A percentile compares a stretch with the other conserved stretches of the same genome.
Evolutionary conservation across 2,888 invertebrate species (phyloP).

Genomic region (Lepidochrysops patricia): DNA sequence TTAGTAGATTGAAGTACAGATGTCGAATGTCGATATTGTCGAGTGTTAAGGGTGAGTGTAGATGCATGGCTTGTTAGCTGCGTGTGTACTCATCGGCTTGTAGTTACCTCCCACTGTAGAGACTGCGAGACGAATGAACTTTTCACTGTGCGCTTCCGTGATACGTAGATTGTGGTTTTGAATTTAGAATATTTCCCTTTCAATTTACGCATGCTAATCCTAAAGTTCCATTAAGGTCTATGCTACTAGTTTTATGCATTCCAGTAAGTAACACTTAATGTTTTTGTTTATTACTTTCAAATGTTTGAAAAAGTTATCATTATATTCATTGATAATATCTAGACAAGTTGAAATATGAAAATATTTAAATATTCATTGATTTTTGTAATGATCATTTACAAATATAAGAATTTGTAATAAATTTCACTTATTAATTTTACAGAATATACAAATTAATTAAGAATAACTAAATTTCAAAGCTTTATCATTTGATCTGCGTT

Average conservation of each 20-base stretch:
- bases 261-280: not conserved
- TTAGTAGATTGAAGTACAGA: conserved; percentile 62
- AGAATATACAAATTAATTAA: too few relatives aligned
- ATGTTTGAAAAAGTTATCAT: not conserved
- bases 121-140: not conserved
- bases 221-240: not conserved
- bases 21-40: conserved; percentile 67
- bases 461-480: too few relatives aligned
- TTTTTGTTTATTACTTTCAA: not conserved
- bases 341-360: not conserved
- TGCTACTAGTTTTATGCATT: not conserved
- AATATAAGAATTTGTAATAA: too few relatives aligned
- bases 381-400: not conserved
- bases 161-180: not conserved
- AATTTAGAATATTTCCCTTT: not conserved
- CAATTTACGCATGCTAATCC: conserved; percentile 1
- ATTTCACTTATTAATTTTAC: too few relatives aligned
- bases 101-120: conserved; percentile 1
- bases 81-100: conserved; percentile 23
- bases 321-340: too few relatives aligned
- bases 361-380: not conserved
- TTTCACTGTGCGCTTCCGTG: not conserved
- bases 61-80: conserved; percentile 53
- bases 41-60: conserved; percentile 60
- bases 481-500: not conserved